Conservation (phyloP, 2,888 invertebrate genomes). For the Campoletis raptor region DNA sequence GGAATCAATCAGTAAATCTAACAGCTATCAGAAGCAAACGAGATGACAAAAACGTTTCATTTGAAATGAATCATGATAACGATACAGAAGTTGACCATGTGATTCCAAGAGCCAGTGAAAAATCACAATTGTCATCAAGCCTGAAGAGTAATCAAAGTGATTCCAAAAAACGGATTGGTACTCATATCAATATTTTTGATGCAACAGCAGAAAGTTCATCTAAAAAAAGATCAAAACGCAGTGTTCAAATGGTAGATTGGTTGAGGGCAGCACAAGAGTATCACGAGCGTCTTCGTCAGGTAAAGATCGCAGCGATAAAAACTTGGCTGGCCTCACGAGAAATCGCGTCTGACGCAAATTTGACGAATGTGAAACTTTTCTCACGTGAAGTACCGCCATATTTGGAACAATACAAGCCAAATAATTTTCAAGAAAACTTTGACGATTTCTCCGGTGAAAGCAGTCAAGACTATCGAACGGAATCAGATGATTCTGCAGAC, state of each 20-base stretch:
- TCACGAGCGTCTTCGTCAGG: slow-evolving; percentile 60
- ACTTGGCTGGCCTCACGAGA: slow-evolving; percentile 64
- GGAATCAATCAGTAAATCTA: not conserved
- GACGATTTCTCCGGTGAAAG: slow-evolving; percentile 5
- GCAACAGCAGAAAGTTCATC: not conserved
- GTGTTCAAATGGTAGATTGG: slow-evolving; percentile 65
- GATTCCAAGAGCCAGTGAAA: not conserved
- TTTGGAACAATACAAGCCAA: slow-evolving; percentile 31
- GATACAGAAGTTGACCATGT: not conserved
- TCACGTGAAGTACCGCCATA: slow-evolving; percentile 54
- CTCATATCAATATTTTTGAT: not conserved
- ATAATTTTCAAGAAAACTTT: not conserved
- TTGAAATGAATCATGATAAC: not conserved
- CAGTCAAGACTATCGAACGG: not conserved
- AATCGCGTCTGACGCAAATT: slow-evolving; percentile 39
- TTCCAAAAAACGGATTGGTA: not conserved
- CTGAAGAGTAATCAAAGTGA: not conserved
- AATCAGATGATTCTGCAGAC: slow-evolving; percentile 5
- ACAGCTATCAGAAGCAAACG: slow-evolving; percentile 39
- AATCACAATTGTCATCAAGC: not conserved
- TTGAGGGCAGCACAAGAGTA: slow-evolving; percentile 63
- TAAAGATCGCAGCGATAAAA: slow-evolving; percentile 63
- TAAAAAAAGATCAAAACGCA: slow-evolving; percentile 26
- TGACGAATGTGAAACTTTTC: slow-evolving; percentile 65
- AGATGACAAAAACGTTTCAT: not conserved